These are phyloP conservation scores for Diceros bicornis DNA, from an alignment of 2,797 vertebrate species.

Conservation along the genomic window DNA sequence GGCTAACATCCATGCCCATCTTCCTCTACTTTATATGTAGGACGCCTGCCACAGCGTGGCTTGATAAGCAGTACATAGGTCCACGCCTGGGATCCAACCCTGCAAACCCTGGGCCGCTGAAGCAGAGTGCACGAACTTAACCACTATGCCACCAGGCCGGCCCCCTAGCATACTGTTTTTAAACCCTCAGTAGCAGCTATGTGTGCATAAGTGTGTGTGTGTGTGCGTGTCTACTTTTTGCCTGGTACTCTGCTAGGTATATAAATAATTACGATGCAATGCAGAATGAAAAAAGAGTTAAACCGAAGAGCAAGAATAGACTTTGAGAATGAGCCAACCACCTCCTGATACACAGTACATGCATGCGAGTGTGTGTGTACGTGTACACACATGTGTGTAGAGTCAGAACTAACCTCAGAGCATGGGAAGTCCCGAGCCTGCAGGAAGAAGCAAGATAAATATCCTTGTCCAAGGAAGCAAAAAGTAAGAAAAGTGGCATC, in stretches of 20 bases:
- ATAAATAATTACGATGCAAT: conserved; percentile 8
- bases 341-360: not conserved
- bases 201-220: not conserved
- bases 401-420: not conserved
- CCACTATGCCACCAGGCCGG: too few relatives aligned
- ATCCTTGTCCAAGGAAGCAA: not conserved
- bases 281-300: not conserved
- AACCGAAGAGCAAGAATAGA: conserved; percentile 22
- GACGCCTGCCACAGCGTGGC: too few relatives aligned
- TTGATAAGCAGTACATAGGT: too few relatives aligned
- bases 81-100: too few relatives aligned
- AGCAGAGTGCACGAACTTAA: too few relatives aligned
- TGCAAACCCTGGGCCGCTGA: too few relatives aligned
- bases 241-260: not conserved
- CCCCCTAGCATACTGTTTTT: not conserved
- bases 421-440: not conserved
- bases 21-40: too few relatives aligned
- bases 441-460: not conserved
- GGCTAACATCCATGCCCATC: too few relatives aligned
- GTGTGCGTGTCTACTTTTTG: not conserved
- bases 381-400: not conserved
- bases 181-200: not conserved
- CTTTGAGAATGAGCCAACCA: not conserved
- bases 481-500: not conserved
- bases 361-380: fast-evolving